These are phyloP conservation scores for Mesoclemmys tuberculata DNA, from an alignment of 2,113 vertebrate genomes.

Conservation along the genomic window DNA sequence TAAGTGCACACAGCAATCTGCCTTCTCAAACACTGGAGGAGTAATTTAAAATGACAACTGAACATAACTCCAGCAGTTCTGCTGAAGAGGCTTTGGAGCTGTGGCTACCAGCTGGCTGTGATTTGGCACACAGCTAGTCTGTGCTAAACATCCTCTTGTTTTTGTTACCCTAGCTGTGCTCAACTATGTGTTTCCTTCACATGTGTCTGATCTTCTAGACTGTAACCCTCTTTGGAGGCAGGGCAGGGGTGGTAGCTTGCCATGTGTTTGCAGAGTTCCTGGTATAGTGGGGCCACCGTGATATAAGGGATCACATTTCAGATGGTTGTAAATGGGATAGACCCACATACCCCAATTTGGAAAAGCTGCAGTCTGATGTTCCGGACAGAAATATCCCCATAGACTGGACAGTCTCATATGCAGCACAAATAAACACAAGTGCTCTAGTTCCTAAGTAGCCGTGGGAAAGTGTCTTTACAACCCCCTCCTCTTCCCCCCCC, in stretches of 20 bases:
- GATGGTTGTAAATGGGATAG: fast-evolving
- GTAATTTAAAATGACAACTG: conserved; percentile 29
- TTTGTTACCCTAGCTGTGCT: background rate
- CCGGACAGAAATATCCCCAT: background rate
- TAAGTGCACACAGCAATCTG: background rate
- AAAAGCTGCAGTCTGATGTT: background rate
- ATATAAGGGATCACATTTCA: background rate
- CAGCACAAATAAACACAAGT: background rate
- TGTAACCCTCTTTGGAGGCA: background rate
- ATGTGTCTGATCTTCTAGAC: background rate
- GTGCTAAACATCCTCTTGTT: background rate
- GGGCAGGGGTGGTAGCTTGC: background rate
- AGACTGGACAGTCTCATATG: background rate
- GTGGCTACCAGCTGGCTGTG: background rate
- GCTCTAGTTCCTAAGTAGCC: background rate
- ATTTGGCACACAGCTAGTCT: background rate
- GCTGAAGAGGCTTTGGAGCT: fast-evolving
- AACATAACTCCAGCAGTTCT: background rate
- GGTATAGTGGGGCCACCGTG: background rate
- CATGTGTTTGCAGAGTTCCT: background rate
- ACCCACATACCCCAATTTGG: too few species aligned
- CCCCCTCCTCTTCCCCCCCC: too few species aligned
- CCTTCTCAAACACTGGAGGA: background rate
- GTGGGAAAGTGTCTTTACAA: background rate
- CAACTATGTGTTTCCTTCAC: background rate